Evolutionary conservation across 2,797 vertebrate species (phyloP).

Genomic region (Otus scops): DNA sequence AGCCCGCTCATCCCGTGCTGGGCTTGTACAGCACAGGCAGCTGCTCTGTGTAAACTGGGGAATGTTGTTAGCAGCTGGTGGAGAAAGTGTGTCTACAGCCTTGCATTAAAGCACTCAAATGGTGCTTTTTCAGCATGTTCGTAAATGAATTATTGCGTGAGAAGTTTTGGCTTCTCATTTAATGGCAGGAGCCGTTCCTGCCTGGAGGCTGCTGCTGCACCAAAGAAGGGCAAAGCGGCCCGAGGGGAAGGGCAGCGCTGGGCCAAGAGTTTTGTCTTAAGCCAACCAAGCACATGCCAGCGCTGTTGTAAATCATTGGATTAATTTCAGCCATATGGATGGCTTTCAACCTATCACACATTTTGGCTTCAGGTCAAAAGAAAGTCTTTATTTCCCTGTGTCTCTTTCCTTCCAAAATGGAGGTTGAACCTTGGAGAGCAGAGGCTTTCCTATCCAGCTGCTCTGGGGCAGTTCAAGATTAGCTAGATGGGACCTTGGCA

Average conservation of each 20-base stretch:
- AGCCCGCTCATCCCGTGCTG: background rate
- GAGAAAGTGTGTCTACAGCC: background rate
- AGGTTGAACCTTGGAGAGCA: background rate
- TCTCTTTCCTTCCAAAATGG: background rate
- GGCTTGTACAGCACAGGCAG: background rate
- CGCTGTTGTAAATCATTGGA: background rate
- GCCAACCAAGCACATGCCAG: background rate
- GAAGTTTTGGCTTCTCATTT: background rate
- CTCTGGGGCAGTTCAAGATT: background rate
- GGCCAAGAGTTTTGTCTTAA: background rate
- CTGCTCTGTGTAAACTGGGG: background rate
- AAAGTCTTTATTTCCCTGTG: background rate
- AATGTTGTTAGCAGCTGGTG: background rate
- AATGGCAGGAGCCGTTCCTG: background rate
- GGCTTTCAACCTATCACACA: background rate
- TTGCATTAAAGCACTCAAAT: background rate
- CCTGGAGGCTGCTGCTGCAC: background rate
- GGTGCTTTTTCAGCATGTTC: fast-evolving
- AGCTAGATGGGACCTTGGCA: background rate
- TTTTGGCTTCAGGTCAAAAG: background rate
- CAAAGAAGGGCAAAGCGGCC: constrained; percentile 35
- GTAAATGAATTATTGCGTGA: background rate
- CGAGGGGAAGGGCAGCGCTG: background rate
- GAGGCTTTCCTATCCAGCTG: background rate
- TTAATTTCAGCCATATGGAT: background rate